phyloP scores from a whole-genome alignment of 2,113 vertebrate genomes.

The Lepidothrix coronata region DNA sequence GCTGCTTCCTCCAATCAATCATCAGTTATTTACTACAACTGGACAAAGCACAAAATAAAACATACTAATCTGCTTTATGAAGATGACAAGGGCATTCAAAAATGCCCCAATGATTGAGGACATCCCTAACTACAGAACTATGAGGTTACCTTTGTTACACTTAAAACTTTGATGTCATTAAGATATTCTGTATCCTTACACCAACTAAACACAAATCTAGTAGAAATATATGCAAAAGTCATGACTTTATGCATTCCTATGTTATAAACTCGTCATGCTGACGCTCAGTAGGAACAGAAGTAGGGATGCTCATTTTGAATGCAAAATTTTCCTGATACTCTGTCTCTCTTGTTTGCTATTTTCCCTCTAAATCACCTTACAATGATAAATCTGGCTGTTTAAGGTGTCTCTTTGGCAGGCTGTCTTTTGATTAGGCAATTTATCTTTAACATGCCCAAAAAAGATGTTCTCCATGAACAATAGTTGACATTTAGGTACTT shows the following conservation, averaged over 20 bases:
- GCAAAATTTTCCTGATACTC: background rate
- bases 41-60: background rate
- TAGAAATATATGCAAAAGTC: background rate
- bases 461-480: background rate
- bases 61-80: background rate
- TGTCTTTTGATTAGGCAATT: slow-evolving; percentile 30
- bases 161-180: background rate
- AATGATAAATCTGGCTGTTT: slow-evolving; percentile 14
- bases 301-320: background rate
- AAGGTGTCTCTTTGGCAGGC: background rate
- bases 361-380: background rate
- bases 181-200: background rate
- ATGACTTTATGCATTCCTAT: background rate
- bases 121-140: background rate
- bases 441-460: background rate
- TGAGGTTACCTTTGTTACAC: background rate
- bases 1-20: background rate
- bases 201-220: background rate
- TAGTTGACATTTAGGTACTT: background rate
- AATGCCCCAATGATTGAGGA: background rate
- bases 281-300: background rate
- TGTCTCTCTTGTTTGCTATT: background rate
- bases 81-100: background rate
- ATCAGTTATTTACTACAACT: background rate
- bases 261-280: background rate